Percentiles rank a stretch among this genome's conserved stretches.
Evolutionary conservation across 2,888 invertebrate genomes (phyloP).

Genomic region (Aradus depressus): DNA sequence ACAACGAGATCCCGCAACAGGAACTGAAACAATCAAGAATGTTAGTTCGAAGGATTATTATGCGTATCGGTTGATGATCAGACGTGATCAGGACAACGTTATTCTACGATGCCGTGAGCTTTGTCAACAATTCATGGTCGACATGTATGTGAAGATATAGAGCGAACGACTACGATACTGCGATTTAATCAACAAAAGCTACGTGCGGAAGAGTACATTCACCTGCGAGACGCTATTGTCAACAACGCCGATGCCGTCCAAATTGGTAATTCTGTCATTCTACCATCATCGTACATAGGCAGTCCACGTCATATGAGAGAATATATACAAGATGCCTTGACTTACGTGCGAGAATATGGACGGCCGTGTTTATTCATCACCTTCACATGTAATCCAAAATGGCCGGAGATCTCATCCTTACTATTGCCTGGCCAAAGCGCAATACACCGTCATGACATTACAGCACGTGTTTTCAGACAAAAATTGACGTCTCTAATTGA

Average conservation of each 20-base stretch:
- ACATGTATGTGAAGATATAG: slow-evolving; percentile 35
- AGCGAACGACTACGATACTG: slow-evolving; percentile 32
- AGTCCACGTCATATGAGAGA: slow-evolving; percentile 34
- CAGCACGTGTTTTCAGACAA: background rate
- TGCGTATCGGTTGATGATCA: background rate
- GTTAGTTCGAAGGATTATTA: slow-evolving; percentile 18
- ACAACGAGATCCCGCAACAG: slow-evolving; percentile 22
- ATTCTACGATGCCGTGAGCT: slow-evolving; percentile 30
- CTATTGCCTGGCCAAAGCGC: too few relatives aligned
- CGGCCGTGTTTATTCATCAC: too few relatives aligned
- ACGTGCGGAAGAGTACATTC: too few relatives aligned
- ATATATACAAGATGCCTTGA: too few relatives aligned
- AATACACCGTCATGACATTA: too few relatives aligned
- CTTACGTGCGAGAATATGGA: too few relatives aligned
- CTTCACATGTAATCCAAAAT: too few relatives aligned
- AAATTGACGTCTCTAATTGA: background rate
- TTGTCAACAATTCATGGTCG: slow-evolving; percentile 34
- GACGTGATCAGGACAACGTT: slow-evolving; percentile 26
- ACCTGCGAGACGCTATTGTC: slow-evolving; percentile 23
- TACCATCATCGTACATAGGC: slow-evolving; percentile 32
- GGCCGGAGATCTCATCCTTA: too few relatives aligned
- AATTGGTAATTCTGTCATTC: slow-evolving; percentile 29
- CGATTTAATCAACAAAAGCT: slow-evolving; percentile 33
- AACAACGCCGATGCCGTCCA: slow-evolving; percentile 13
- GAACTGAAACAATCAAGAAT: slow-evolving; percentile 22